Evolutionary conservation across 2,797 vertebrate species (phyloP), one percentile per base, ranked within the genome.

Genomic region (Hipposideros larvatus): DNA sequence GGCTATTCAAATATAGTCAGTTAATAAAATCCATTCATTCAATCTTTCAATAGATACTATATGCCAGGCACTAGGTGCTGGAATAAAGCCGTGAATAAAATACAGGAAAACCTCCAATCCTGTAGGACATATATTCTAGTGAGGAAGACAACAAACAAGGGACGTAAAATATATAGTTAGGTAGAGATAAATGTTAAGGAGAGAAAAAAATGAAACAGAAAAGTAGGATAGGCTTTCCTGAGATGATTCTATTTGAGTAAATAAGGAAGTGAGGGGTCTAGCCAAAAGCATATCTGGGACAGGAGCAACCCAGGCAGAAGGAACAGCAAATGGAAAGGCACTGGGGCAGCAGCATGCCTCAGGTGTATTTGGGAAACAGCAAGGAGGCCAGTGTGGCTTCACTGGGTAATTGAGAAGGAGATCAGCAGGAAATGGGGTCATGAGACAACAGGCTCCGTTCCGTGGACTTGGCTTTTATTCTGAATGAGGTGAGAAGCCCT

Each of bases 11-110:
- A 92, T 65, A 77, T 21, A 79, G 70, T 74, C 68, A 77, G 51
- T 73, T 66, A 85, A 48, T 34, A 73, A 88, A 96, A 92, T 73
- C 43, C 7, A 74, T 78, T 82, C 22, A 70, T 90, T 87, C n/a
- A 65, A 21, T 48, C 24, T 85, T 94, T 91, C 51, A 78, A 26
- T 41, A 96, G 87, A 66, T 57, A 88, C 18, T 63, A n/a, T 26
- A 4, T 77, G 43, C 5, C 66, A 90, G 63, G 8, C 37, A 53
- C 11, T 41, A 59, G 14, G 21, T 43, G 19, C 68, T 87, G 28
- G 65, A 66, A 89, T 83, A 91, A 89, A 83, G 26, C 61, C 89
- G 31, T 71, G 24, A 86, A 46, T 10, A 51, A 85, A 75, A 68
- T 8, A 61, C 16, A 74, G n/a, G 63, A 87, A 61, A 82, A 71